These are phyloP conservation scores for Ips nitidus DNA, from an alignment of 1,140 invertebrate genomes.

Conservation along the genomic window DNA sequence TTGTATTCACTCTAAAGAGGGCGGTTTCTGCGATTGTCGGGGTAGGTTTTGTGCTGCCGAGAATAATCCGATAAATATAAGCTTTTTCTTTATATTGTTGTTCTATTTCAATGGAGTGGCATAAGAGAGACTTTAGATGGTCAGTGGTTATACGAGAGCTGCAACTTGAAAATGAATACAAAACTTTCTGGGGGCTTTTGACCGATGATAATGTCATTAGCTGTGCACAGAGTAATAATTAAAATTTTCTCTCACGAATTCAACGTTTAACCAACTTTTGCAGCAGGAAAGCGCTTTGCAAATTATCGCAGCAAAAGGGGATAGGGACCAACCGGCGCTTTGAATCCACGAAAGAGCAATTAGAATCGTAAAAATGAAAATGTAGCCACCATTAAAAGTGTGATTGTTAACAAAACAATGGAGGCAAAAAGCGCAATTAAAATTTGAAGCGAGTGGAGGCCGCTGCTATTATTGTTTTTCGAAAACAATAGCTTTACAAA, in stretches of 20 bases:
- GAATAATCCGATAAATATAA: slow-evolving; percentile 11
- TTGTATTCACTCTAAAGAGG: slow-evolving; percentile 8
- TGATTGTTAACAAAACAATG: slow-evolving; percentile 40
- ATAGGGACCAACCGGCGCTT: slow-evolving; percentile 7
- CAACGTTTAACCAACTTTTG: not conserved
- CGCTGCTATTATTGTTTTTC: slow-evolving; percentile 12
- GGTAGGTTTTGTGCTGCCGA: not conserved
- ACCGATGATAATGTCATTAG: too few species aligned
- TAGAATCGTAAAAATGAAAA: slow-evolving; percentile 37
- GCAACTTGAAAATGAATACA: too few species aligned
- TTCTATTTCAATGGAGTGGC: not conserved
- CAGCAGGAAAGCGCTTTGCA: not conserved
- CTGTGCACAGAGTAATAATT: too few species aligned
- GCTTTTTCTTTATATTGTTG: slow-evolving; percentile 7
- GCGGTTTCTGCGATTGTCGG: slow-evolving; percentile 12
- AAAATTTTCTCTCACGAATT: too few species aligned
- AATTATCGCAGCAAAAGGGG: slow-evolving; percentile 3
- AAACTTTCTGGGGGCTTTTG: too few species aligned
- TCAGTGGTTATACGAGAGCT: not conserved
- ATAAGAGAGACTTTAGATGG: not conserved
- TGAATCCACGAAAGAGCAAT: slow-evolving; percentile 26
- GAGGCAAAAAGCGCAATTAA: slow-evolving; percentile 42
- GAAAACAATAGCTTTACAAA: slow-evolving; percentile 1
- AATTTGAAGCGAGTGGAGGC: slow-evolving; percentile 35
- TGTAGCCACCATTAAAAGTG: slow-evolving; percentile 40